Conservation (phyloP, 2,888 invertebrate genomes). For the Cancer borealis region DNA sequence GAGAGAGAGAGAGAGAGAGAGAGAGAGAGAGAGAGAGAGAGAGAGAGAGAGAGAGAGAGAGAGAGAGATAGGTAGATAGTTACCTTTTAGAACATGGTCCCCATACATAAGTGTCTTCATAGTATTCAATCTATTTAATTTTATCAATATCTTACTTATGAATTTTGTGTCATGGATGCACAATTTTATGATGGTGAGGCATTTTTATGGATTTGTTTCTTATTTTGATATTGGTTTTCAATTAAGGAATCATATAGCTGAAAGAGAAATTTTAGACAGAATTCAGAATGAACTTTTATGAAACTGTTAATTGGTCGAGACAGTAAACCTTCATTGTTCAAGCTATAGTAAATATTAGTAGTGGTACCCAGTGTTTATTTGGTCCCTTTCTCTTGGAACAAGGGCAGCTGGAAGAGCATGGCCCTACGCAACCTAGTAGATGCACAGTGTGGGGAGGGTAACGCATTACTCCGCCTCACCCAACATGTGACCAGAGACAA, state of each 20-base stretch:
- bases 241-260: too few relatives aligned
- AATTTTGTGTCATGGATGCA: too few relatives aligned
- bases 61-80: too few relatives aligned
- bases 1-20: too few relatives aligned
- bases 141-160: too few relatives aligned
- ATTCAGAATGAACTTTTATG: not conserved
- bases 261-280: not conserved
- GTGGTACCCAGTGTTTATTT: not conserved
- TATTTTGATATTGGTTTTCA: not conserved
- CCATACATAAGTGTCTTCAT: too few relatives aligned
- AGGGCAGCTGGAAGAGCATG: slow-evolving; percentile 57
- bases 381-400: not conserved
- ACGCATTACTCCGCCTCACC: slow-evolving; percentile 73
- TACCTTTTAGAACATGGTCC: too few relatives aligned
- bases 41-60: too few relatives aligned
- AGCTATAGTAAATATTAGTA: not conserved
- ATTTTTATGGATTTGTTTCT: not conserved
- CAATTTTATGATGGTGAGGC: too few relatives aligned
- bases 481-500: slow-evolving; percentile 75
- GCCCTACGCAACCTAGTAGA: slow-evolving; percentile 75
- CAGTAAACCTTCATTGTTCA: not conserved
- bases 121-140: too few relatives aligned
- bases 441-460: slow-evolving; percentile 76
- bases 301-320: not conserved
- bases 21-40: too few relatives aligned